A percentile compares a stretch with the other conserved stretches of the same genome.
These are phyloP conservation scores for Micoletzkya japonica DNA, from an alignment of 2,888 invertebrate genomes.

Conservation along the genomic window DNA sequence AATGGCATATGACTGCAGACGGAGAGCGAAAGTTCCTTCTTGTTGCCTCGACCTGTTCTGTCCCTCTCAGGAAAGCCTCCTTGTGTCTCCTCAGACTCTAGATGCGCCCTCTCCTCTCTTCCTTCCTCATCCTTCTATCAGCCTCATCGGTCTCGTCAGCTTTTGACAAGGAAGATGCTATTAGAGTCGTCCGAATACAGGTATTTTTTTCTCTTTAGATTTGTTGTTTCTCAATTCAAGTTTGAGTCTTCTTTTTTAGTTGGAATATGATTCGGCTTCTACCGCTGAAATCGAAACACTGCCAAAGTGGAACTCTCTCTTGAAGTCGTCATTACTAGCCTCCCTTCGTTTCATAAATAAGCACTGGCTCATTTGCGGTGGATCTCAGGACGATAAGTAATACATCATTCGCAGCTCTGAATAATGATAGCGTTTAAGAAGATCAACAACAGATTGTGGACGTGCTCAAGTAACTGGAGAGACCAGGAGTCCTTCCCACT, in stretches of 20 bases:
- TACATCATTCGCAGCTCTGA: neutral
- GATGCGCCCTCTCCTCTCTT: conserved; percentile 5
- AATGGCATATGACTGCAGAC: neutral
- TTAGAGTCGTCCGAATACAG: conserved; percentile 52
- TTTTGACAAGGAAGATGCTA: conserved; percentile 37
- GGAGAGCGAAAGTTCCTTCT: neutral
- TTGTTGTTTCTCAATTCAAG: neutral
- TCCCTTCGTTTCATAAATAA: conserved; percentile 57
- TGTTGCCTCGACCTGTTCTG: neutral
- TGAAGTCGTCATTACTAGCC: conserved; percentile 22
- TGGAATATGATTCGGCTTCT: conserved; percentile 41
- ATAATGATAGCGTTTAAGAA: conserved; percentile 25
- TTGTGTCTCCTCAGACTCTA: neutral
- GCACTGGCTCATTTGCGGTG: conserved; percentile 57
- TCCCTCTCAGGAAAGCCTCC: neutral
- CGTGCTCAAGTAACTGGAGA: conserved; percentile 62
- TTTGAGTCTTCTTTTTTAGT: conserved; percentile 14
- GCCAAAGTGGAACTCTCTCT: conserved; percentile 18
- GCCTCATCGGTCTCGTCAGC: neutral
- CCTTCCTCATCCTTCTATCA: neutral
- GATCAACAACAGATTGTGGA: conserved; percentile 55
- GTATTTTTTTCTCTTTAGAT: conserved; percentile 8
- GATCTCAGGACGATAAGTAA: conserved; percentile 40
- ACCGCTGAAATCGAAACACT: conserved; percentile 41
- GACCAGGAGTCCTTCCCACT: conserved; percentile 43